Percentiles rank a stretch among this genome's conserved stretches.
phyloP scores from a whole-genome alignment of 1,140 invertebrate species.

The Cydia pomonella region DNA sequence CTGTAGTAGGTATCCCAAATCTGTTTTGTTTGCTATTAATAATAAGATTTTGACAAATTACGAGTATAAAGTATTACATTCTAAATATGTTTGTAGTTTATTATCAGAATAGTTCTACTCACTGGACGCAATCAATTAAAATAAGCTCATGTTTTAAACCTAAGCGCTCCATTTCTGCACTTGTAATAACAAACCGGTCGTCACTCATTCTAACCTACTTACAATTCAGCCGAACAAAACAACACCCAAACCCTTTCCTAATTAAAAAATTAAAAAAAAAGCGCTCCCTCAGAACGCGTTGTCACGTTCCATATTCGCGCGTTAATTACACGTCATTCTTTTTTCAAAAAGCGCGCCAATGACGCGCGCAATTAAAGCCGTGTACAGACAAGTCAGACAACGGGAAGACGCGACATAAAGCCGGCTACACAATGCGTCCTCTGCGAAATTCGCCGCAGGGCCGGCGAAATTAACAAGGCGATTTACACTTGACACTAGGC shows the following conservation, averaged over 20 bases:
- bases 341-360: constrained; percentile 79
- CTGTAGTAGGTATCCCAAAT: no score
- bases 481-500: constrained; percentile 80
- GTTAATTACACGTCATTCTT: constrained; percentile 81
- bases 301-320: constrained; percentile 80
- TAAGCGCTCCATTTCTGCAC: not conserved
- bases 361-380: constrained; percentile 78
- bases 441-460: constrained; percentile 78
- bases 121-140: not conserved
- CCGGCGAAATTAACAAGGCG: constrained; percentile 79
- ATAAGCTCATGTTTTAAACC: not conserved
- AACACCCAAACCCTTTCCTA: constrained; percentile 72
- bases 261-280: constrained; percentile 77
- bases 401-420: constrained; percentile 79
- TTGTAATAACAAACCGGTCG: constrained; percentile 8
- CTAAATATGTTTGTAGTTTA: not conserved
- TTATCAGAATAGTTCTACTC: not conserved
- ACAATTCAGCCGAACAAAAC: constrained; percentile 46
- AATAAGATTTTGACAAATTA: no score
- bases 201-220: constrained; percentile 31
- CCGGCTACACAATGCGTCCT: constrained; percentile 78
- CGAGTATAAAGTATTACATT: no score
- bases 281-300: constrained; percentile 73
- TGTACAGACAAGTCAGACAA: constrained; percentile 80
- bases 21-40: no score